Base-by-base conservation (phyloP, 2,888 invertebrate species). In the Drosophila barbarae region DNA sequence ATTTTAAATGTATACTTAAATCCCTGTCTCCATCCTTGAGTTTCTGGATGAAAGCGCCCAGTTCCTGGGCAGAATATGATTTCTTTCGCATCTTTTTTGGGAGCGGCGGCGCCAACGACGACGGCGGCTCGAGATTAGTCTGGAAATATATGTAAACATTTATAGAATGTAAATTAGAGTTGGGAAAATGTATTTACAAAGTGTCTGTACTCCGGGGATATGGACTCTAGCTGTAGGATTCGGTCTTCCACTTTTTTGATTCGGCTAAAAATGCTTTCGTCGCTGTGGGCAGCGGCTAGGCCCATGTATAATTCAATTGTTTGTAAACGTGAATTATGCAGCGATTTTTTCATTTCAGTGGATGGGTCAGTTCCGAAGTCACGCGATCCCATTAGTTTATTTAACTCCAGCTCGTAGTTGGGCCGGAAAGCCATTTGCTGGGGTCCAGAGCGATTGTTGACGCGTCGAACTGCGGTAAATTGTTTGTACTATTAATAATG, bases 161-260 rank as follows among this genome's bases (percentile, higher is more conserved):
- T 32, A 38, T 39, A 28, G 30, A 49, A 12, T 9, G 26, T 3
- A 15, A 35, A 35, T 32, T 5, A 8, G 38, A 13, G 28, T 41
- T 28, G n/a, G 5, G 8, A 9, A 2, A 13, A 8, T 39, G 6
- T n/a, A 10, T 7, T 69, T 89, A 92, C 93, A 91, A 92, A 91
- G 88, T 93, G 91, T 26, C 92, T 92, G 85, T 96, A 96, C 88
- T 96, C 96, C 0, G 96, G 96, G 38, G 95, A 96, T 55, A 94
- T 87, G 0, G 95, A 91, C 88, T 96, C 94, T 61, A 96, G 88
- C 67, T 92, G 90, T 8, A 95, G 90, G 50, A 96, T 91, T 71
- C 93, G 91, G 79, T 95, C 92, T 88, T 96, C 96, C 78, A 96
- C 91, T 1, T 89, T 90, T 88, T 95, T 95, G 6, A 96, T 88